phyloP scores from a whole-genome alignment of 2,113 vertebrate species.

The Motacilla alba region DNA sequence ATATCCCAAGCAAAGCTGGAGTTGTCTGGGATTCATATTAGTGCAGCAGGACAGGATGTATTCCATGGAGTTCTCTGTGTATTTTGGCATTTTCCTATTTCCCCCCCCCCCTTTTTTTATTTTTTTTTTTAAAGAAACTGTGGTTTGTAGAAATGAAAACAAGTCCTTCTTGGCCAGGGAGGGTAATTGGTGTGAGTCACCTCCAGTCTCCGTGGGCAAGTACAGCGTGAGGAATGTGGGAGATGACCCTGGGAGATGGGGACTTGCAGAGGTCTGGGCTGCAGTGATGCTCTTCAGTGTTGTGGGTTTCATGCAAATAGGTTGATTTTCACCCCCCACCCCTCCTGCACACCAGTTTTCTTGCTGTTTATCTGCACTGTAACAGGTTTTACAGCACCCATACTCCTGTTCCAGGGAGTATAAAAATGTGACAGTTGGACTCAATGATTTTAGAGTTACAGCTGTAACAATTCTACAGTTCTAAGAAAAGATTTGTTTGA shows the following conservation, averaged over 20 bases:
- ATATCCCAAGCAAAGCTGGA: background rate
- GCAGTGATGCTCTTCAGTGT: background rate
- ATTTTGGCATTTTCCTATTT: constrained; percentile 18
- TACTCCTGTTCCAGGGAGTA: background rate
- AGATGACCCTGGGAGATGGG: background rate
- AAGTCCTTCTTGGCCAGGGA: background rate
- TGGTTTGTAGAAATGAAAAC: constrained; percentile 55
- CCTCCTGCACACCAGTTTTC: background rate
- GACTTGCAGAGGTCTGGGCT: background rate
- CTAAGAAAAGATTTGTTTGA: background rate
- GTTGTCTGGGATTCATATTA: background rate
- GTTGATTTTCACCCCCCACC: background rate
- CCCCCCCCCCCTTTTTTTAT: background rate
- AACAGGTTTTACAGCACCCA: background rate
- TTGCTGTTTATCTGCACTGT: background rate
- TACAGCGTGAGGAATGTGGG: background rate
- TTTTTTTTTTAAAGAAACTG: background rate
- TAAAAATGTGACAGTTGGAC: background rate
- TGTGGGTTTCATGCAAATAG: background rate
- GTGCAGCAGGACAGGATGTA: background rate
- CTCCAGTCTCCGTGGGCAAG: background rate
- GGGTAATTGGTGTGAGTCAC: constrained; percentile 44
- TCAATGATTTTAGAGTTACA: background rate
- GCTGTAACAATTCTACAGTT: background rate
- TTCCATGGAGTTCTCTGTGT: background rate